phyloP scores from a whole-genome alignment of 2,888 invertebrate species.

The Chalcosyrphus nemorum region DNA sequence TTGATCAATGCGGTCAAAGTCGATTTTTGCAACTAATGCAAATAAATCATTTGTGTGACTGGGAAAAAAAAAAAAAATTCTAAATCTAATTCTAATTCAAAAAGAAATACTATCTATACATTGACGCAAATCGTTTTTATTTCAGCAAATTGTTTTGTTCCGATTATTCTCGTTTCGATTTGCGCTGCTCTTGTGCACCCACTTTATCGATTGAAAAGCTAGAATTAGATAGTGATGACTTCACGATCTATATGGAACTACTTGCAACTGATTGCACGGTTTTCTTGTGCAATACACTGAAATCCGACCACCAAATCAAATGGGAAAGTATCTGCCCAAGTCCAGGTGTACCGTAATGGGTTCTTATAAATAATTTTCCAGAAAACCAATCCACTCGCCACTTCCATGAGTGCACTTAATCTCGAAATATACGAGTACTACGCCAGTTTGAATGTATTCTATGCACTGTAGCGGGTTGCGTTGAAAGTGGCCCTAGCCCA shows the following conservation, averaged over 20 bases:
- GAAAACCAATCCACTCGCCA: constrained; percentile 72
- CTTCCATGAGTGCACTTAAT: constrained; percentile 70
- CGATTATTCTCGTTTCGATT: constrained; percentile 15
- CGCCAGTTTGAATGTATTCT: not conserved
- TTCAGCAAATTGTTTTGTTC: constrained; percentile 15
- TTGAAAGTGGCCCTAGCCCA: constrained; percentile 61
- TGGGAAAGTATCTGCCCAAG: constrained; percentile 55
- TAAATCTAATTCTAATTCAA: not conserved
- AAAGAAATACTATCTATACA: not conserved
- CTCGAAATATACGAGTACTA: constrained; percentile 26
- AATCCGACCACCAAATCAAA: constrained; percentile 68
- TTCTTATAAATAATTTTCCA: constrained; percentile 72
- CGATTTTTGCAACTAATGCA: not conserved
- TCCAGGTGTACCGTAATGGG: constrained; percentile 72
- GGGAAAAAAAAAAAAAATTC: not conserved
- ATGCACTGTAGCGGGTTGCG: constrained; percentile 12
- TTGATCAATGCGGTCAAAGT: too few relatives aligned
- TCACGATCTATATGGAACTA: constrained; percentile 70
- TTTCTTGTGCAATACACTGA: constrained; percentile 56
- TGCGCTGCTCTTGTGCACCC: not conserved
- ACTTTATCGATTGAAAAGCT: constrained; percentile 42
- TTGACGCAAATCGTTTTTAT: constrained; percentile 27
- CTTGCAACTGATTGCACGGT: constrained; percentile 71
- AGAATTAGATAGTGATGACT: constrained; percentile 71
- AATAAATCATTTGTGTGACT: not conserved